phyloP scores from a whole-genome alignment of 2,797 vertebrate species.

The Orientallactaga sibirica region DNA sequence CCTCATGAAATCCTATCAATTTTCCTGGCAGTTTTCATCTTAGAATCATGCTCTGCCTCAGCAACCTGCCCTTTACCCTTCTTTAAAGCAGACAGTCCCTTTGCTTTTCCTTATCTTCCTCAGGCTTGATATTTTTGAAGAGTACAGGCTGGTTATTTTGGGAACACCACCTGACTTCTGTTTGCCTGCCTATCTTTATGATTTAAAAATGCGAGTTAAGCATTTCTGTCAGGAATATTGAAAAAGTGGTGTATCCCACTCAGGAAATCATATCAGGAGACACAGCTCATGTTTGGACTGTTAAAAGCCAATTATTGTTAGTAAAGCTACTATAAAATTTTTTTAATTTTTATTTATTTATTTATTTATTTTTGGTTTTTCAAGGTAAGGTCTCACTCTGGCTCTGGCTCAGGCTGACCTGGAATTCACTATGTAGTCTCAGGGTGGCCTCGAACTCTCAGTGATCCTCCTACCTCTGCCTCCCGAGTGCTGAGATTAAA shows the following conservation, averaged over 20 bases:
- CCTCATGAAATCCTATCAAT: not conserved
- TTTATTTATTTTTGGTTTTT: too few relatives aligned
- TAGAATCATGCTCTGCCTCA: not conserved
- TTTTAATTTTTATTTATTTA: too few relatives aligned
- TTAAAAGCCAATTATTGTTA: not conserved
- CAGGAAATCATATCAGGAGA: not conserved
- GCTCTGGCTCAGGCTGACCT: too few relatives aligned
- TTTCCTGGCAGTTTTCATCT: not conserved
- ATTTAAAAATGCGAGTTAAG: slow-evolving; percentile 10
- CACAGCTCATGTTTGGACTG: not conserved
- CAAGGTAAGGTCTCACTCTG: too few relatives aligned
- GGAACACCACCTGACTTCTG: not conserved
- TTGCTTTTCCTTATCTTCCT: not conserved
- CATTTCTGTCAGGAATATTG: not conserved
- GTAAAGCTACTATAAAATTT: not conserved
- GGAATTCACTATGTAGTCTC: too few relatives aligned
- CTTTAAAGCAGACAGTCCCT: not conserved
- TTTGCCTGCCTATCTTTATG: not conserved
- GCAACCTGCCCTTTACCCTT: not conserved
- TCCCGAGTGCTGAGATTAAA: too few relatives aligned
- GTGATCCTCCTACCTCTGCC: too few relatives aligned
- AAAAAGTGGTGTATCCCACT: not conserved
- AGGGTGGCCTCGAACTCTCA: too few relatives aligned
- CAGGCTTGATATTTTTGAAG: not conserved
- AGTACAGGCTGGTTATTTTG: not conserved